Evolutionary conservation across 2,797 vertebrate species (phyloP).

Genomic region (Megalops cyprinoides): DNA sequence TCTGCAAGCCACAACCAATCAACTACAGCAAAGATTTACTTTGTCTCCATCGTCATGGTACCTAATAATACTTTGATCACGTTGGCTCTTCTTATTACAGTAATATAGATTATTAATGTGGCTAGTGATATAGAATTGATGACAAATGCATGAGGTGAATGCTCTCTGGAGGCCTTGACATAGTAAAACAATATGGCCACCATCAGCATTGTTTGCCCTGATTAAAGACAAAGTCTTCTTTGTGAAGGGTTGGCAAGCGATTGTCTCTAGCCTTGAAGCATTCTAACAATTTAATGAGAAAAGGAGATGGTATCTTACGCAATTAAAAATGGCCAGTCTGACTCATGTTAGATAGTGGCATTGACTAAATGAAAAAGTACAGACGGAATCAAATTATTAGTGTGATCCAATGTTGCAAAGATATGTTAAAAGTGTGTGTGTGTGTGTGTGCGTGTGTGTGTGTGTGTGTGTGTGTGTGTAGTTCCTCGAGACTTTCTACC

Average conservation of each 20-base stretch:
- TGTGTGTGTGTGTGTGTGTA: not conserved
- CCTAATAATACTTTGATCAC: slow-evolving; percentile 40
- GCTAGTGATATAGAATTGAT: slow-evolving; percentile 42
- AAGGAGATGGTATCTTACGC: slow-evolving; percentile 43
- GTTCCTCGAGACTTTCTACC: no score
- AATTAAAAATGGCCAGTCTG: slow-evolving; percentile 47
- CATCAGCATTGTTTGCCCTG: slow-evolving; percentile 25
- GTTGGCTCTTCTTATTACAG: slow-evolving; percentile 15
- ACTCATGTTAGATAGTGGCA: slow-evolving; percentile 39
- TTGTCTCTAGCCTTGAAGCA: slow-evolving; percentile 39
- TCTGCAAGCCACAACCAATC: slow-evolving; percentile 29
- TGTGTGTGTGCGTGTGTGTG: not conserved
- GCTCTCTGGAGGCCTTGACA: slow-evolving; percentile 40
- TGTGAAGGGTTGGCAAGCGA: slow-evolving; percentile 32
- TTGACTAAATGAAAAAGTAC: slow-evolving; percentile 39
- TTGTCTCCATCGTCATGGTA: slow-evolving; percentile 25
- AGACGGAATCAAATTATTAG: not conserved
- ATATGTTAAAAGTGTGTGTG: not conserved
- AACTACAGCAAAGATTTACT: slow-evolving; percentile 29
- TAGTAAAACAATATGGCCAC: slow-evolving; percentile 33
- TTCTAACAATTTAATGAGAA: slow-evolving; percentile 43
- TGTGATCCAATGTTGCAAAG: slow-evolving; percentile 8
- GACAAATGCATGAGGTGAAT: slow-evolving; percentile 24
- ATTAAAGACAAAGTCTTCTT: slow-evolving; percentile 34
- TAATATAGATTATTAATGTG: slow-evolving; percentile 36